Conservation (phyloP, 2,888 invertebrate genomes). For the Empis livida region DNA sequence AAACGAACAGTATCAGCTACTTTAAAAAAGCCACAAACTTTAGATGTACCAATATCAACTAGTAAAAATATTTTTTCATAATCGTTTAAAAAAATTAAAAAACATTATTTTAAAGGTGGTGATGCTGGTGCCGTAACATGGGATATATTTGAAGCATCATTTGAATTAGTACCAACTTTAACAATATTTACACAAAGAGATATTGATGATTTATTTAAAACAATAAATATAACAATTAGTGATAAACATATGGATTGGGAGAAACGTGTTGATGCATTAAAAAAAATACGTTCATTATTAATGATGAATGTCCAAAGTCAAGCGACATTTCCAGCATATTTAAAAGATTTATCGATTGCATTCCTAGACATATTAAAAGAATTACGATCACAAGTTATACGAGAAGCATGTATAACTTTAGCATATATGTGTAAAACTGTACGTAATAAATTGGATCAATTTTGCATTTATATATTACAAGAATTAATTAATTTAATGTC, state of each 20-base stretch:
- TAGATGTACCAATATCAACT: constrained; percentile 15
- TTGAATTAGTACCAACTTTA: constrained; percentile 69
- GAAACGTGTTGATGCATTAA: constrained; percentile 83
- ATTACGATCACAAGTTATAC: constrained; percentile 73
- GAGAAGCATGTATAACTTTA: constrained; percentile 91
- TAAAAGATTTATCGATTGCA: constrained; percentile 68
- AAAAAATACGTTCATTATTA: constrained; percentile 70
- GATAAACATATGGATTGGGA: constrained; percentile 87
- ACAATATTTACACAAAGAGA: constrained; percentile 75
- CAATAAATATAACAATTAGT: constrained; percentile 58
- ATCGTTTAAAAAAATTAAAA: neutral
- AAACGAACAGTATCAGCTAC: constrained; percentile 35
- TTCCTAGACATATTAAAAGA: constrained; percentile 76
- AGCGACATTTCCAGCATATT: constrained; percentile 53
- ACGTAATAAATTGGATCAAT: constrained; percentile 70
- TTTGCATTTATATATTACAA: constrained; percentile 71
- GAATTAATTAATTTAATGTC: constrained; percentile 80
- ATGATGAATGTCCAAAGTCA: constrained; percentile 62
- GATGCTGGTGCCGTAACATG: constrained; percentile 82
- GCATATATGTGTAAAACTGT: constrained; percentile 82
- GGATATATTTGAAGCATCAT: constrained; percentile 74
- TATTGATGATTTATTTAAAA: constrained; percentile 65
- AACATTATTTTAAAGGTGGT: constrained; percentile 18
- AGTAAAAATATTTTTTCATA: neutral
- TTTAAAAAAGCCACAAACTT: constrained; percentile 22